A percentile compares a stretch with the other conserved stretches of the same genome.
Evolutionary conservation across 1,140 invertebrate species (phyloP).

Genomic region (Neodiprion lecontei): DNA sequence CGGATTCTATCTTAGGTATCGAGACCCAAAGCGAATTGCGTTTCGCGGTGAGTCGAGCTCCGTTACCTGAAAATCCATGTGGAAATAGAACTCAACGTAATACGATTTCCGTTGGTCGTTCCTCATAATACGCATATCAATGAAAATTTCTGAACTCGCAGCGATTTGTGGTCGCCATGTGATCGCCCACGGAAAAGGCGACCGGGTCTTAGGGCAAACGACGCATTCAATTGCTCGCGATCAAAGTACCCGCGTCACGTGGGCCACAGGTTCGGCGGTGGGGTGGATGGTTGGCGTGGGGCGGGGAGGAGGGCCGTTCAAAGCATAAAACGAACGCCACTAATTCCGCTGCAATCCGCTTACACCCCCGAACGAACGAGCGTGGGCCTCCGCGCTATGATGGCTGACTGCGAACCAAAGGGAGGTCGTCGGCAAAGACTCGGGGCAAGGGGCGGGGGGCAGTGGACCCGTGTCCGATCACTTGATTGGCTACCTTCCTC

Average conservation of each 20-base stretch:
- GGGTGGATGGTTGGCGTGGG: background rate
- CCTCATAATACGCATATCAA: background rate
- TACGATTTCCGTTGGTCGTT: no score
- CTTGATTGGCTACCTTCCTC: conserved; percentile 13
- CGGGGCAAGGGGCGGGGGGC: background rate
- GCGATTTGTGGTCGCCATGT: background rate
- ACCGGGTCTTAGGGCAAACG: background rate
- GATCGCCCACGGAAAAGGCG: background rate
- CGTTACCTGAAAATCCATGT: no score
- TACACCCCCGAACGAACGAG: conserved; percentile 33
- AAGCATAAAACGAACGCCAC: conserved; percentile 42
- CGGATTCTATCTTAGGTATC: no score
- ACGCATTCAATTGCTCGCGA: background rate
- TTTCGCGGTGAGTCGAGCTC: no score
- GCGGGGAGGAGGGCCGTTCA: conserved; percentile 28
- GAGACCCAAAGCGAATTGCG: no score
- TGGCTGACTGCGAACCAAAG: background rate
- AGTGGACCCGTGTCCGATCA: conserved; percentile 32
- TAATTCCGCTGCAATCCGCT: conserved; percentile 53
- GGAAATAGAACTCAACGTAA: no score
- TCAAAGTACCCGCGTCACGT: background rate
- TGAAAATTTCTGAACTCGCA: background rate
- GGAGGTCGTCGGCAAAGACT: background rate
- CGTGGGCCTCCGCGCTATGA: background rate
- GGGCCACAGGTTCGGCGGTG: background rate